Evolutionary conservation across 2,797 vertebrate species (phyloP).

Genomic region (Mionectes olivaceus): DNA sequence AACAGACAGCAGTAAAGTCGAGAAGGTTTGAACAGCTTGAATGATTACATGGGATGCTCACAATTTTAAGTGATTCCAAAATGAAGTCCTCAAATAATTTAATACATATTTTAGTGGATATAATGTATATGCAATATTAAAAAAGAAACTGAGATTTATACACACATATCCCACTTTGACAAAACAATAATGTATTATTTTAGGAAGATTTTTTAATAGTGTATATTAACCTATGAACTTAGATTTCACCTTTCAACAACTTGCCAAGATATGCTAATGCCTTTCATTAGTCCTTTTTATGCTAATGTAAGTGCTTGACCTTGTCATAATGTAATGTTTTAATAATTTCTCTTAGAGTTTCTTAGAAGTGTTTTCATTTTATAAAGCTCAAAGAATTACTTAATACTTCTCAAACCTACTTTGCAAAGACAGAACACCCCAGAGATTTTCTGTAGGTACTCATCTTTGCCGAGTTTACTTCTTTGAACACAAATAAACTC

Average conservation of each 20-base stretch:
- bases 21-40: not conserved
- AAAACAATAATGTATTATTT: not conserved
- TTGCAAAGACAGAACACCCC: not conserved
- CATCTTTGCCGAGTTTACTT: not conserved
- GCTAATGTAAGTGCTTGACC: slow-evolving; percentile 20
- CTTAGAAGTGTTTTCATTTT: not conserved
- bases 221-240: not conserved
- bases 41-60: not conserved
- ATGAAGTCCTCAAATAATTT: not conserved
- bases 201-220: not conserved
- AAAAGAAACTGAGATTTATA: not conserved
- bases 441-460: not conserved
- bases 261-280: slow-evolving; percentile 14
- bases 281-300: not conserved
- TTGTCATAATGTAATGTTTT: not conserved
- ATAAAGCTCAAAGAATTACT: not conserved
- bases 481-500: not conserved
- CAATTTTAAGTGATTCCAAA: not conserved
- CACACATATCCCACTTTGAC: rapidly evolving
- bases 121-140: rapidly evolving
- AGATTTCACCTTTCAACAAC: not conserved
- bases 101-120: not conserved
- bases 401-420: not conserved
- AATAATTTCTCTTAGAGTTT: not conserved
- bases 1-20: not conserved